Percentiles rank a stretch among this genome's conserved stretches.
Conservation (phyloP, 2,888 invertebrate genomes). For the Trachelus tabidus region DNA sequence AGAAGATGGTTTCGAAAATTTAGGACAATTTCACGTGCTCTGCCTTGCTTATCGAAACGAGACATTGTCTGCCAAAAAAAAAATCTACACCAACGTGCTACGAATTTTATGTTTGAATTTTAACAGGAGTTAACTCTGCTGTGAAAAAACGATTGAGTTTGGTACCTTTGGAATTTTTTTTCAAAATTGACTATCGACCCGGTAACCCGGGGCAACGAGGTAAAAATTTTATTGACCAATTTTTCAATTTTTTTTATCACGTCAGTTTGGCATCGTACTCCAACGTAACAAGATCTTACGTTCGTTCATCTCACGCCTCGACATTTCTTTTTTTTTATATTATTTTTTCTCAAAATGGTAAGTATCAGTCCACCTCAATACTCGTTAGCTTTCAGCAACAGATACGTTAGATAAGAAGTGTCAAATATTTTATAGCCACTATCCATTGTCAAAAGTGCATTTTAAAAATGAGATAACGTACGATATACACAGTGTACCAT, state of each 20-base stretch:
- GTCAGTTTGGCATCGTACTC: background rate
- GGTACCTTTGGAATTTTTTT: background rate
- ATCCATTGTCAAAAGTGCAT: too few species aligned
- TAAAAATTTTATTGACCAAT: background rate
- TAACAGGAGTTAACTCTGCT: background rate
- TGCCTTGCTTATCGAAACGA: background rate
- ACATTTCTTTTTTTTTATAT: background rate
- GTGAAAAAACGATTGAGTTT: background rate
- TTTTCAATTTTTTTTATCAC: background rate
- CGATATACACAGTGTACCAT: too few species aligned
- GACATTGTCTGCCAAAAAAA: background rate
- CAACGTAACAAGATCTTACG: background rate
- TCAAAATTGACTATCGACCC: background rate
- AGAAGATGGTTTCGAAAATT: background rate
- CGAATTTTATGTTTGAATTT: background rate
- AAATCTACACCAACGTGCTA: background rate
- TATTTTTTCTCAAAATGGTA: background rate
- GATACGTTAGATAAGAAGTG: too few species aligned
- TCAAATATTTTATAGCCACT: too few species aligned
- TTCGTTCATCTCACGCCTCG: background rate
- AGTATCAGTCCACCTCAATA: background rate
- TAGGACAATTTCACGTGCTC: background rate
- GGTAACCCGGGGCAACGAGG: background rate
- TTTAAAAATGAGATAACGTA: too few species aligned
- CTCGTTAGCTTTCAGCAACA: too few species aligned